phyloP scores from a whole-genome alignment of 1,140 invertebrate species.

The Zaprionus ghesquierei region DNA sequence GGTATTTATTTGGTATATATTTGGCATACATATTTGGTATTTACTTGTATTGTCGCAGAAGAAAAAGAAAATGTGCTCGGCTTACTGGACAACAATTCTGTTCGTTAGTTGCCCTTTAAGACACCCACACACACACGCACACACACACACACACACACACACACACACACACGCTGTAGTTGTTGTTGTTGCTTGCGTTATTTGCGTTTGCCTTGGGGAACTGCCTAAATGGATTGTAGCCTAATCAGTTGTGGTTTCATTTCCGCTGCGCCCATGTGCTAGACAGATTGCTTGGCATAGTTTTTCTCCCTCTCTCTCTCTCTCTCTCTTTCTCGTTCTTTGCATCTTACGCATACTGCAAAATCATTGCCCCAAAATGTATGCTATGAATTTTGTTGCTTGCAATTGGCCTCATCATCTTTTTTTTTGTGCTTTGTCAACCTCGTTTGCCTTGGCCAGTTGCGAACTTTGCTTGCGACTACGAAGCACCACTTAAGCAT shows the following conservation, averaged over 20 bases:
- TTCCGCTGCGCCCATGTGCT: not conserved
- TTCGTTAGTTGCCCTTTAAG: not conserved
- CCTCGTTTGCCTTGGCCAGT: conserved; percentile 33
- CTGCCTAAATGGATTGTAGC: not conserved
- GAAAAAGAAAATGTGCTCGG: not conserved
- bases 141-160: not conserved
- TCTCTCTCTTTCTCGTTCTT: not conserved
- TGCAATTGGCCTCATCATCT: not conserved
- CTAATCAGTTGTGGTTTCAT: conserved; percentile 25
- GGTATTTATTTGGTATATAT: not conserved
- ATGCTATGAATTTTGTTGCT: conserved; percentile 4
- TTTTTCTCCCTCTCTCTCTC: not conserved
- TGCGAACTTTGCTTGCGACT: conserved; percentile 24
- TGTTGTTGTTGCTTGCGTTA: not conserved
- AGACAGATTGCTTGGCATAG: not conserved
- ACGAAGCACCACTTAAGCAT: not conserved
- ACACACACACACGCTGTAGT: not conserved
- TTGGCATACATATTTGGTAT: not conserved
- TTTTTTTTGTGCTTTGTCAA: conserved; percentile 7
- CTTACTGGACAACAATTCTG: not conserved
- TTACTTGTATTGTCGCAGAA: not conserved
- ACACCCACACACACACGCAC: not conserved
- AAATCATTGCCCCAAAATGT: conserved; percentile 17
- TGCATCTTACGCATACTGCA: not conserved
- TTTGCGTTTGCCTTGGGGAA: not conserved